Evolutionary conservation across 1,140 invertebrate genomes (phyloP).

Genomic region (Elymnias hypermnestra): DNA sequence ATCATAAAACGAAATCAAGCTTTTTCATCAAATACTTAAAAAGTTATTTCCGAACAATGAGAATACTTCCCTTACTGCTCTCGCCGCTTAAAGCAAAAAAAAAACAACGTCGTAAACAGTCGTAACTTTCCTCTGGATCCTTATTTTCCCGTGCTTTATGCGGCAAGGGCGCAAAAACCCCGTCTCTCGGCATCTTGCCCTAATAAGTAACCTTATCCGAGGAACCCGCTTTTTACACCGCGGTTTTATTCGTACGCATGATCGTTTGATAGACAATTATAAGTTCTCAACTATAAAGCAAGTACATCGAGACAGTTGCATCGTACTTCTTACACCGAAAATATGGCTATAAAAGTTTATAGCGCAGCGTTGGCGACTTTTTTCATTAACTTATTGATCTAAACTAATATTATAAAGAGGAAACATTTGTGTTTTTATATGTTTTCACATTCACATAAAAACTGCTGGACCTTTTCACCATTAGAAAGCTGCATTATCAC

Average conservation of each 20-base stretch:
- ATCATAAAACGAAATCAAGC: neutral
- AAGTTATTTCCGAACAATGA: slow-evolving; percentile 1
- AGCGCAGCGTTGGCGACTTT: too few species aligned
- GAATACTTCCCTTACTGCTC: neutral
- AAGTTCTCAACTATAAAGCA: neutral
- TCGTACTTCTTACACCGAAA: too few species aligned
- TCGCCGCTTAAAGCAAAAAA: neutral
- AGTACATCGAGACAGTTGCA: too few species aligned
- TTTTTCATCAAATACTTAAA: neutral
- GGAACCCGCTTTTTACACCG: slow-evolving; percentile 30
- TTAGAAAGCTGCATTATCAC: too few species aligned
- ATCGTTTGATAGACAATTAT: slow-evolving; percentile 16
- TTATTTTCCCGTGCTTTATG: slow-evolving; percentile 29
- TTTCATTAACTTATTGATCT: too few species aligned
- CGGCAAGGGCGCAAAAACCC: slow-evolving; percentile 33
- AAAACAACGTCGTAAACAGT: slow-evolving; percentile 4
- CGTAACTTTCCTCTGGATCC: slow-evolving; percentile 10
- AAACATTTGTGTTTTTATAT: too few species aligned
- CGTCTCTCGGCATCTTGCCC: slow-evolving; percentile 32
- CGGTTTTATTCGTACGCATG: slow-evolving; percentile 12
- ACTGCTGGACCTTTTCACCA: too few species aligned
- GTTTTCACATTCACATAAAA: too few species aligned
- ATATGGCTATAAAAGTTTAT: too few species aligned
- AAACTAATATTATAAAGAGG: too few species aligned
- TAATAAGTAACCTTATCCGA: slow-evolving; percentile 52